These are phyloP conservation scores for Prunella strophiata DNA, from an alignment of 2,797 vertebrate genomes.

Conservation along the genomic window DNA sequence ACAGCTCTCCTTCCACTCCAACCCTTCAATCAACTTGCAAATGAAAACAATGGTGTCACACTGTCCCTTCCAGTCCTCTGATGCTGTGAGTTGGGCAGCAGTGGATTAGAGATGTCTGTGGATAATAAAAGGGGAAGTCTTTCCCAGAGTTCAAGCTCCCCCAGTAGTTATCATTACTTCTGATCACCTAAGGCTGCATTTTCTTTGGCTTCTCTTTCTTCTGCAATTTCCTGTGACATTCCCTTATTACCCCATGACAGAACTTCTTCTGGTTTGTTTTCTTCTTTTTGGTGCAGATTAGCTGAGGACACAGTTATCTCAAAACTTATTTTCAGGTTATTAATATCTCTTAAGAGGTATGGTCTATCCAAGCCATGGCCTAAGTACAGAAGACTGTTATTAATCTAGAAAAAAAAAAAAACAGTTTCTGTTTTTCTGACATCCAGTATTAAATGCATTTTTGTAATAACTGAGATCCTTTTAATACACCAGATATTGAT, in stretches of 20 bases:
- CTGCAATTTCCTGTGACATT: background rate
- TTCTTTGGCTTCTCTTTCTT: background rate
- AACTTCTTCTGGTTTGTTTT: background rate
- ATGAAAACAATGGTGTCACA: background rate
- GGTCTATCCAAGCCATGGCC: background rate
- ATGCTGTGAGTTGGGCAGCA: background rate
- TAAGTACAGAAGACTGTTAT: background rate
- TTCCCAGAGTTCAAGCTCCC: background rate
- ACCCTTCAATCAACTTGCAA: background rate
- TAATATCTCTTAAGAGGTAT: background rate
- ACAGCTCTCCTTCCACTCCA: background rate
- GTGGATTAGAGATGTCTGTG: background rate
- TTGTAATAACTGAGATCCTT: background rate
- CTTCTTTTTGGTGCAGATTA: background rate
- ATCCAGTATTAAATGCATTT: background rate
- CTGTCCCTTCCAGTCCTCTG: background rate
- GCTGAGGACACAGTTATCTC: background rate
- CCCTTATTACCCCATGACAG: background rate
- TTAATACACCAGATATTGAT: constrained; percentile 84
- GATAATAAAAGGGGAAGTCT: background rate
- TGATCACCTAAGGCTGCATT: background rate
- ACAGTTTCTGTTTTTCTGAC: background rate
- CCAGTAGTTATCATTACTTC: background rate
- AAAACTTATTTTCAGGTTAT: background rate
- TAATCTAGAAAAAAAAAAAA: background rate